phyloP scores from a whole-genome alignment of 64 coral and sea anemone genomes.

The Stichodactyla mertensii region DNA sequence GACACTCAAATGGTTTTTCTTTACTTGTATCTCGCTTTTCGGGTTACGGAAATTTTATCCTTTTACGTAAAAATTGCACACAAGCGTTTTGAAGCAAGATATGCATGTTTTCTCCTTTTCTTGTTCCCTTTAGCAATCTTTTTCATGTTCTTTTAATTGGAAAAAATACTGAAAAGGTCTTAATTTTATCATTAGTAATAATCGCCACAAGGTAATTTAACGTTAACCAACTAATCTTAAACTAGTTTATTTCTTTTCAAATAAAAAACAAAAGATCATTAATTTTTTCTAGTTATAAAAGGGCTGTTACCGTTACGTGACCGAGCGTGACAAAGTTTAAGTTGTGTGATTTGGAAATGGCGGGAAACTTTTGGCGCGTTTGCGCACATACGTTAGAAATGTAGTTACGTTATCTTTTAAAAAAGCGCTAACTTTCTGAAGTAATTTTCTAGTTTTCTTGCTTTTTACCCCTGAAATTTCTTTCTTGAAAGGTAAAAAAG shows the following conservation, averaged over 20 bases:
- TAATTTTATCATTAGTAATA: no score
- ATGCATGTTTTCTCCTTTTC: no score
- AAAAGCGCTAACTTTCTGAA: not conserved
- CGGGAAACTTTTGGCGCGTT: conserved; percentile 10
- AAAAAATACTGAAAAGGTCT: no score
- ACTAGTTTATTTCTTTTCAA: no score
- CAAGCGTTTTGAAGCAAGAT: not conserved
- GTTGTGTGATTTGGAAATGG: not conserved
- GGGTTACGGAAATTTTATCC: not conserved
- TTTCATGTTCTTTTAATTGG: no score
- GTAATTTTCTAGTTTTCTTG: not conserved
- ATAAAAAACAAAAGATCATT: no score
- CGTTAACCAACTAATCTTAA: no score
- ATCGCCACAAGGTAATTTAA: no score
- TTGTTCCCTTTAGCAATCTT: no score
- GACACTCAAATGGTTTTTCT: not conserved
- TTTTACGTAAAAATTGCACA: not conserved
- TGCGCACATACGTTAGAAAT: not conserved
- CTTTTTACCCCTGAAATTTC: not conserved
- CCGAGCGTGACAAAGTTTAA: not conserved
- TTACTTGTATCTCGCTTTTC: not conserved
- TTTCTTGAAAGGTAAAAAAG: not conserved
- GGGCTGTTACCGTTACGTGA: not conserved
- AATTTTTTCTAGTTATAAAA: not conserved
- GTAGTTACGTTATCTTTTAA: not conserved